Conservation (phyloP, 2,113 vertebrate genomes). For the Eurystomus gularis region DNA sequence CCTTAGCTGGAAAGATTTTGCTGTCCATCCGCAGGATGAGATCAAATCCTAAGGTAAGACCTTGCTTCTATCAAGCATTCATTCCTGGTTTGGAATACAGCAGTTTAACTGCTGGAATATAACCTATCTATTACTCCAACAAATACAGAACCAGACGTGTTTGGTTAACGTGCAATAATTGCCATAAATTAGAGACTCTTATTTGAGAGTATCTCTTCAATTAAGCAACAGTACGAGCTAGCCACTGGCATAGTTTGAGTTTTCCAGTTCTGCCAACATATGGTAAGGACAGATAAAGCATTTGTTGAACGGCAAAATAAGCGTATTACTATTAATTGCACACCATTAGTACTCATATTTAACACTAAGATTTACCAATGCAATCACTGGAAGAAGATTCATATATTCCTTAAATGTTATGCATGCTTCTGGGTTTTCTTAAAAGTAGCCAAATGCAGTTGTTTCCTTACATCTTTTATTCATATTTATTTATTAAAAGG, state of each 20-base stretch:
- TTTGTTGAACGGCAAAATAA: background rate
- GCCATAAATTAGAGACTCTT: background rate
- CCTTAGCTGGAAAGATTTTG: background rate
- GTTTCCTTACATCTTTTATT: background rate
- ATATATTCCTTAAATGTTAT: background rate
- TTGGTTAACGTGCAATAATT: background rate
- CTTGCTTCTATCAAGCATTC: background rate
- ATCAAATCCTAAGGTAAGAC: background rate
- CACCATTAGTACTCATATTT: background rate
- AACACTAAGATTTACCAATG: background rate
- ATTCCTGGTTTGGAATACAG: background rate
- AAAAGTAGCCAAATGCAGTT: background rate
- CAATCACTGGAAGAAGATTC: background rate
- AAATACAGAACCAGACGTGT: fast-evolving
- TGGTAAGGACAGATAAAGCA: background rate
- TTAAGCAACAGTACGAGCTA: background rate
- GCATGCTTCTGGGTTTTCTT: background rate
- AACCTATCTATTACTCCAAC: background rate
- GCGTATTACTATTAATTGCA: background rate
- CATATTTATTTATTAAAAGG: background rate
- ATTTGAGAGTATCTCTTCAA: background rate
- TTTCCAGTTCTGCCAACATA: background rate
- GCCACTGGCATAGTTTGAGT: background rate
- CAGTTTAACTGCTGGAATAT: background rate
- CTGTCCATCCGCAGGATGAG: background rate